phyloP scores from a whole-genome alignment of 2,888 invertebrate species.

The Atethmia centrago region DNA sequence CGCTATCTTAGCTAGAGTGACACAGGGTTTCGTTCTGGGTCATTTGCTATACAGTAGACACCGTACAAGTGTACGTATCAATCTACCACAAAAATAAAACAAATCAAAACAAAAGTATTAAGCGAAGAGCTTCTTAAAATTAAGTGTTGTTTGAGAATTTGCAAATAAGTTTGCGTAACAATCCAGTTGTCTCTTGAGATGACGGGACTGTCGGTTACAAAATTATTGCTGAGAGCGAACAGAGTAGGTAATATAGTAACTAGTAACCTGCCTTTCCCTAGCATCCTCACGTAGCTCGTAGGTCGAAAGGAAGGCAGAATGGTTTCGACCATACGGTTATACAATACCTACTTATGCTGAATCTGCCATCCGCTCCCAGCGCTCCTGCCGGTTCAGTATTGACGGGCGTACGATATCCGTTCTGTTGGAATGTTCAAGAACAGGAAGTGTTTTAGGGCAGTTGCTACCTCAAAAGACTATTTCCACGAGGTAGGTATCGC shows the following conservation, averaged over 20 bases:
- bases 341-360: background rate
- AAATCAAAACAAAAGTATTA: background rate
- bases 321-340: background rate
- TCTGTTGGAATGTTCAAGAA: slow-evolving; percentile 20
- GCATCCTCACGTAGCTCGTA: background rate
- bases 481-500: background rate
- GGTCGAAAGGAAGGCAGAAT: background rate
- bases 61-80: background rate
- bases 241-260: background rate
- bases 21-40: background rate
- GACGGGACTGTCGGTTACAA: background rate
- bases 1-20: background rate
- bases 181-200: background rate
- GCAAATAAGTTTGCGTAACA: background rate
- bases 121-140: background rate
- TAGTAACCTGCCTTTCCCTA: background rate
- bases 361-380: background rate
- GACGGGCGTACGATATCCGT: slow-evolving; percentile 37
- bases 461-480: slow-evolving; percentile 19
- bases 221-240: background rate
- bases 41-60: background rate
- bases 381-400: slow-evolving; percentile 8
- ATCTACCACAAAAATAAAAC: background rate
- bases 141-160: background rate
- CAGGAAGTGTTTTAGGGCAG: slow-evolving; percentile 25